phyloP scores from a whole-genome alignment of 2,888 invertebrate species.

The Leptinotarsa rubiginosa region DNA sequence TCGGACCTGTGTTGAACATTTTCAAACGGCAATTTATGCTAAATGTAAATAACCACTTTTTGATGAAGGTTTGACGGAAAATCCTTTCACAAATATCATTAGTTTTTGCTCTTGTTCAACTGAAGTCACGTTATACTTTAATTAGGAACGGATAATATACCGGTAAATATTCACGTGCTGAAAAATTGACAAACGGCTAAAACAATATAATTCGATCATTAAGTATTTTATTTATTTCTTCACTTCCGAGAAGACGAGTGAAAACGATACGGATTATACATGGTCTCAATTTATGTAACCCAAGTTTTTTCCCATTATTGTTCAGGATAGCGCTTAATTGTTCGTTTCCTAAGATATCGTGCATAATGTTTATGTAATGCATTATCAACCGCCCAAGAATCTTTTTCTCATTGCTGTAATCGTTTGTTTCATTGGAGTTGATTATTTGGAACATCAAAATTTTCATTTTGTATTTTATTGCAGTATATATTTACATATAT shows the following conservation, averaged over 20 bases:
- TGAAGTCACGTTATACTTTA: slow-evolving; percentile 16
- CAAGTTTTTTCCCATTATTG: slow-evolving; percentile 28
- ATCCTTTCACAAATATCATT: neutral
- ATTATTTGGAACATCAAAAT: neutral
- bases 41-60: neutral
- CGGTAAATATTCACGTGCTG: slow-evolving; percentile 17
- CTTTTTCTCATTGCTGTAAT: neutral
- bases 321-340: slow-evolving; percentile 22
- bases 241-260: slow-evolving; percentile 22
- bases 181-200: slow-evolving; percentile 4
- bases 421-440: neutral
- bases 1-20: too few species aligned
- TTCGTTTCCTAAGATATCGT: slow-evolving; percentile 19
- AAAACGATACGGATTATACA: slow-evolving; percentile 21
- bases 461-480: too few species aligned
- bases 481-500: neutral
- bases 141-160: slow-evolving; percentile 1
- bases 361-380: slow-evolving; percentile 20
- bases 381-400: neutral
- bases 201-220: slow-evolving; percentile 11
- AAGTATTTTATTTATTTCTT: neutral
- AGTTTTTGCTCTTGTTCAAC: neutral
- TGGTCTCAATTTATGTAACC: slow-evolving; percentile 26
- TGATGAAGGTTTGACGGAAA: neutral
- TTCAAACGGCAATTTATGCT: too few species aligned